Conservation (phyloP, 2,888 invertebrate species). For the Luperina nickerlii region DNA sequence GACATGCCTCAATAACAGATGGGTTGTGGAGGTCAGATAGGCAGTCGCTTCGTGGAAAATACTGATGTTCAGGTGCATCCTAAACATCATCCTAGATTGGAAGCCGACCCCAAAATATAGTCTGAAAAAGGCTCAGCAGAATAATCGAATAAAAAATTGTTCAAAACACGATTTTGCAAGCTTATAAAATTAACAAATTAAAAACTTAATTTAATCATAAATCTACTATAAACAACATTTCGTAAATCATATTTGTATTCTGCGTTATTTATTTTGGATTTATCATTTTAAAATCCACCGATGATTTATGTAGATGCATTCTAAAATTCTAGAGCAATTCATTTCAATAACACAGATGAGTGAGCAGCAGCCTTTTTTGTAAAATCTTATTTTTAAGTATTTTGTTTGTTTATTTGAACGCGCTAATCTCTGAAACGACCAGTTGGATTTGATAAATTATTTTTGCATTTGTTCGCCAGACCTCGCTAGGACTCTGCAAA, state of each 20-base stretch:
- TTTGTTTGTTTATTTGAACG: neutral
- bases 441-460: neutral
- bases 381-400: neutral
- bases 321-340: neutral
- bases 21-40: neutral
- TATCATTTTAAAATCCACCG: too few species aligned
- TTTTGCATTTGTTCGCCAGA: neutral
- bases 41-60: neutral
- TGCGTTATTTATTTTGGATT: conserved; percentile 4
- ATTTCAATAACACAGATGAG: neutral
- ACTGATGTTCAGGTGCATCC: neutral
- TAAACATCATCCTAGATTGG: neutral
- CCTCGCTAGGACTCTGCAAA: neutral
- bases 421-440: neutral
- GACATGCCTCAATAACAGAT: conserved; percentile 5
- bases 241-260: neutral
- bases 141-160: neutral
- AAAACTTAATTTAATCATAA: conserved; percentile 23
- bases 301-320: neutral
- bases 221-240: conserved; percentile 6
- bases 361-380: neutral
- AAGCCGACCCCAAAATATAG: neutral
- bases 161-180: neutral
- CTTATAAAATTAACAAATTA: neutral
- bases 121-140: neutral